Evolutionary conservation across 1,140 invertebrate species (phyloP).

Genomic region (Physella acuta): DNA sequence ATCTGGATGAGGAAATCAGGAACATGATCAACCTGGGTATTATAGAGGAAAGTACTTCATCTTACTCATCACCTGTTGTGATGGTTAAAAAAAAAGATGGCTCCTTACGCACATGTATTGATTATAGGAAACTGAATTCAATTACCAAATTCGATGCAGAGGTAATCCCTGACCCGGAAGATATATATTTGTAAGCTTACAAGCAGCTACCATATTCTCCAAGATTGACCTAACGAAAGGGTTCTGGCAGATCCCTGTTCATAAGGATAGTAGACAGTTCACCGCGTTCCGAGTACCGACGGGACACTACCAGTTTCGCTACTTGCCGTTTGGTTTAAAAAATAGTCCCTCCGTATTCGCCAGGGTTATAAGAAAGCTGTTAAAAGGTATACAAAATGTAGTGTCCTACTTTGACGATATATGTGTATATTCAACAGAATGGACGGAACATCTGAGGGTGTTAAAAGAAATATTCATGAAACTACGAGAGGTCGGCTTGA

Average conservation of each 20-base stretch:
- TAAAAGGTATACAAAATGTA: conserved; percentile 4
- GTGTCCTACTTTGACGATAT: neutral
- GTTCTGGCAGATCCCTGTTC: conserved; percentile 33
- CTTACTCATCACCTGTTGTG: conserved; percentile 64
- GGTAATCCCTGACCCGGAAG: conserved; percentile 37
- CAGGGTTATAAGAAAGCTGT: conserved; percentile 29
- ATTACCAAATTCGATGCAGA: conserved; percentile 33
- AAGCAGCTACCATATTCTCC: conserved; percentile 1
- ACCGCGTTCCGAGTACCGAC: conserved; percentile 29
- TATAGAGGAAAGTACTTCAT: conserved; percentile 50
- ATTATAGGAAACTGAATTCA: conserved; percentile 56
- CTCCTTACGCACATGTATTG: conserved; percentile 59
- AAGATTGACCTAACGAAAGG: conserved; percentile 35
- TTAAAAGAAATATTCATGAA: neutral
- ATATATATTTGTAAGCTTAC: conserved; percentile 29
- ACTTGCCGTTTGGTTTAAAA: conserved; percentile 40
- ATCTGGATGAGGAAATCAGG: conserved; percentile 54
- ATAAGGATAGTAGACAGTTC: neutral
- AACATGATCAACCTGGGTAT: conserved; percentile 50
- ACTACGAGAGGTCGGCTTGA: neutral
- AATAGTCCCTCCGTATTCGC: conserved; percentile 27
- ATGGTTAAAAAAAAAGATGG: conserved; percentile 61
- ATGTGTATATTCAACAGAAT: neutral
- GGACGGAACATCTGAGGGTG: neutral
- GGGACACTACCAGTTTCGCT: conserved; percentile 29